phyloP scores from a whole-genome alignment of 2,797 vertebrate species.

The Menidia menidia region DNA sequence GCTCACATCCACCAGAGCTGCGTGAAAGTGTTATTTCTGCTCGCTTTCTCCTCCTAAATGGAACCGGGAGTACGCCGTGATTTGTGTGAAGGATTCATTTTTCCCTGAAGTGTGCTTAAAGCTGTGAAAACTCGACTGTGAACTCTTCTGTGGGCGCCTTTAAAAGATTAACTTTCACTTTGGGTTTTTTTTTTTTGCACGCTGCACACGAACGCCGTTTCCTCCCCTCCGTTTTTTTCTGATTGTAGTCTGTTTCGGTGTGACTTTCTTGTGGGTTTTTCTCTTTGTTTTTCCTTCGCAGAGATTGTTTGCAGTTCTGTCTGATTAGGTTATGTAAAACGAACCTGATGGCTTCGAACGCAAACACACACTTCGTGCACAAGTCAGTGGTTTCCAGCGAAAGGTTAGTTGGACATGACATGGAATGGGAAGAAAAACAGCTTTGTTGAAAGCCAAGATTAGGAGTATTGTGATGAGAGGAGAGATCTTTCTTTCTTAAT shows the following conservation, averaged over 20 bases:
- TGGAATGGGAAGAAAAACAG: slow-evolving; percentile 28
- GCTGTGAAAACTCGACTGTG: neutral
- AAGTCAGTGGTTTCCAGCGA: slow-evolving; percentile 5
- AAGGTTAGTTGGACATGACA: slow-evolving; percentile 34
- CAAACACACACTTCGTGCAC: neutral
- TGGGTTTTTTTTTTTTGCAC: neutral
- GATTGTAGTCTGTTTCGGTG: neutral
- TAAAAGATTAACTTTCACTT: slow-evolving; percentile 22
- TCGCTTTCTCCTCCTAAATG: slow-evolving; percentile 3
- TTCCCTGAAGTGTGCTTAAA: neutral
- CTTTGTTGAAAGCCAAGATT: slow-evolving; percentile 27
- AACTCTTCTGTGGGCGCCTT: slow-evolving; percentile 12
- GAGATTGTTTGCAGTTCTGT: slow-evolving; percentile 13
- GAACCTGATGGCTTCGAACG: slow-evolving; percentile 14
- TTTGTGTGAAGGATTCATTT: slow-evolving; percentile 29
- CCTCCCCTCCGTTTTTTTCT: neutral
- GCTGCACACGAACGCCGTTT: slow-evolving; percentile 18
- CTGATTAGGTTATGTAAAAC: slow-evolving; percentile 5
- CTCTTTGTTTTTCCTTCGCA: neutral
- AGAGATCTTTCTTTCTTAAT: slow-evolving; percentile 18
- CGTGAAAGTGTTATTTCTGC: slow-evolving; percentile 34
- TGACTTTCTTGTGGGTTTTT: slow-evolving; percentile 9
- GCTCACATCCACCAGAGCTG: slow-evolving; percentile 27
- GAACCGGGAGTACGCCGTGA: slow-evolving; percentile 13
- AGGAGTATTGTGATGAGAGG: slow-evolving; percentile 13